Evolutionary conservation across 2,888 invertebrate species (phyloP).

Genomic region (Rhabditoides inermis): DNA sequence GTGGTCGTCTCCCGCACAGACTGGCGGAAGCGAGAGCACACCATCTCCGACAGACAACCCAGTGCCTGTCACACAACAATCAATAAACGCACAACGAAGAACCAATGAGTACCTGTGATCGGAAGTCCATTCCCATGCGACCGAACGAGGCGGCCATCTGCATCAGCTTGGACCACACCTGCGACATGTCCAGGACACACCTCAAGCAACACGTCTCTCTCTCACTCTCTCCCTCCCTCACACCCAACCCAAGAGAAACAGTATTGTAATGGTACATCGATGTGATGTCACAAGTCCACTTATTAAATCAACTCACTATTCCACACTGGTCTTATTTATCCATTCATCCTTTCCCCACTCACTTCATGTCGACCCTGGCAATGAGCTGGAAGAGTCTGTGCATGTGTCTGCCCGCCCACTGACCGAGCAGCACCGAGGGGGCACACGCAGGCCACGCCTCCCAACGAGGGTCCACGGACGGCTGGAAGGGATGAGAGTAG

Average conservation of each 20-base stretch:
- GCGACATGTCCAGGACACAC: conserved; percentile 38
- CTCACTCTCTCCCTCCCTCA: background rate
- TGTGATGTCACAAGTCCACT: too few species aligned
- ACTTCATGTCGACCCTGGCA: conserved; percentile 35
- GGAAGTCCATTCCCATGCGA: conserved; percentile 50
- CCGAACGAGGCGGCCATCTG: conserved; percentile 46
- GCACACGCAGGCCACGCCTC: conserved; percentile 46
- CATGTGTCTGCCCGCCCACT: conserved; percentile 46
- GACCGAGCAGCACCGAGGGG: conserved; percentile 41
- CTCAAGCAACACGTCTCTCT: conserved; percentile 7
- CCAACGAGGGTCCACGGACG: conserved; percentile 44
- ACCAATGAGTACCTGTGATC: too few species aligned
- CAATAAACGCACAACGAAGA: too few species aligned
- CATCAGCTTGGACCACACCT: conserved; percentile 44
- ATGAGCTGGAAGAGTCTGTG: conserved; percentile 39
- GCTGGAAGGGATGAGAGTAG: conserved; percentile 12
- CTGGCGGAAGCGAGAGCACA: background rate
- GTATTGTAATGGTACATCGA: too few species aligned
- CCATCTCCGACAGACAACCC: background rate
- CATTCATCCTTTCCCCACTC: too few species aligned
- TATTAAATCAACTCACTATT: too few species aligned
- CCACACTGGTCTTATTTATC: too few species aligned
- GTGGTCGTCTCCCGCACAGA: background rate
- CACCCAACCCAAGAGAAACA: too few species aligned
- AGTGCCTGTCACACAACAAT: conserved; percentile 6